Base-by-base conservation (phyloP, 2,888 invertebrate species). In the Clepsis dumicolana region DNA sequence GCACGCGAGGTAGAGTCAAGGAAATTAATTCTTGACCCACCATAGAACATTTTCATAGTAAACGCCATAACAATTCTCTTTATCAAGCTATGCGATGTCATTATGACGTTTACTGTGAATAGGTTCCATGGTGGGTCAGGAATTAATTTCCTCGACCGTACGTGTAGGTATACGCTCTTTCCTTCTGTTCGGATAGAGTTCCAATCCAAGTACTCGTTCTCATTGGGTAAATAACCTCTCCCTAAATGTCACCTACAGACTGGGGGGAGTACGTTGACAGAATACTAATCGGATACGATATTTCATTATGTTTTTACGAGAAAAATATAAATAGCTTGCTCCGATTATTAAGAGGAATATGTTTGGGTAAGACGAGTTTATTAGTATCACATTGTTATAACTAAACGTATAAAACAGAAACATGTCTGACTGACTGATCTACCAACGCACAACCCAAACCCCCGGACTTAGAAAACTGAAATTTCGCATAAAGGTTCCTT, bases 261-360 rank as follows among this genome's bases (percentile, higher is more conserved):
- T 41, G 16, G 38, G 12, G 48, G 32, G 29, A 27, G 41, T 48
- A 63, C 63, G 27, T 16, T 54, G 38, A 18, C 41, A 25, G 54
- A 64, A 64, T 64, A 54, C 21, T 56, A 64, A 64, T 62, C 32
- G 35, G 35, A 18, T 18, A 24, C n/a, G 38, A 59, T 25, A 25
- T 16, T 25, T 41, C 24, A 41, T 59, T 38, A 41, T 7, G 24
- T 38, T 59, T 57, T 59, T 59, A 41, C 59, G 59, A 41, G 4
- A n/a, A 16, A 24, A 41, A 54, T 32, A 54, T 32, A 53, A 29
- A 53, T 27, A 27, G 8, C 25, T 16, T 27, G 8, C 14, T 16
- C 16, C 0, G 2, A 5, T 12, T 29, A 8, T 53, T 27, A 1
- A 18, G 4, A 54, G 16, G 32, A 54, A 54, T 12, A 32, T 21